Conservation (phyloP, 2,113 vertebrate genomes). For the Chlamydotis undulata region DNA sequence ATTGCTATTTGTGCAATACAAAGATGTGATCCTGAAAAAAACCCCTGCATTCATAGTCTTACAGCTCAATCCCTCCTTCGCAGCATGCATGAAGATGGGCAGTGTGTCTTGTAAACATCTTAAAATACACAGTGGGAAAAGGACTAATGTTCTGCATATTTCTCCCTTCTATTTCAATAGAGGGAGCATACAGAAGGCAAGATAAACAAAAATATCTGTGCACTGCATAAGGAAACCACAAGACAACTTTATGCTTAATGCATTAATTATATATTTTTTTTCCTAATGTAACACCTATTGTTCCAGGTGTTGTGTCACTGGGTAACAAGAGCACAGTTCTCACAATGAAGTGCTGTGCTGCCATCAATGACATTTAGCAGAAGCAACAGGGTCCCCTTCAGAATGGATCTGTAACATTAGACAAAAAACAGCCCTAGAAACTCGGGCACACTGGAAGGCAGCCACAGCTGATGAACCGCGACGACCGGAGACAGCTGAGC, state of each 20-base stretch:
- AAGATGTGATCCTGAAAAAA: neutral
- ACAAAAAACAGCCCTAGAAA: neutral
- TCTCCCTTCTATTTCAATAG: neutral
- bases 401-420: neutral
- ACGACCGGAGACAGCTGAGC: neutral
- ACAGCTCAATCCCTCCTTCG: neutral
- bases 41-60: fast-evolving
- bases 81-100: fast-evolving
- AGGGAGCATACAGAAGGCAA: neutral
- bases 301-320: neutral
- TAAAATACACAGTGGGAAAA: neutral
- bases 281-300: neutral
- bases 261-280: neutral
- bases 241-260: neutral
- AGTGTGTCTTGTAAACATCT: neutral
- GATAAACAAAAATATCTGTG: neutral
- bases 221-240: neutral
- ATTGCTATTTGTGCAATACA: neutral
- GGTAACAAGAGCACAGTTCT: neutral
- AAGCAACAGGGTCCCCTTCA: neutral
- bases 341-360: neutral
- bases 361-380: neutral
- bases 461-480: slow-evolving; percentile 16
- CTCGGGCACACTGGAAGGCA: neutral
- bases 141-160: neutral